phyloP scores from a whole-genome alignment of 2,797 vertebrate species.

The Alcedo quadribrachys region DNA sequence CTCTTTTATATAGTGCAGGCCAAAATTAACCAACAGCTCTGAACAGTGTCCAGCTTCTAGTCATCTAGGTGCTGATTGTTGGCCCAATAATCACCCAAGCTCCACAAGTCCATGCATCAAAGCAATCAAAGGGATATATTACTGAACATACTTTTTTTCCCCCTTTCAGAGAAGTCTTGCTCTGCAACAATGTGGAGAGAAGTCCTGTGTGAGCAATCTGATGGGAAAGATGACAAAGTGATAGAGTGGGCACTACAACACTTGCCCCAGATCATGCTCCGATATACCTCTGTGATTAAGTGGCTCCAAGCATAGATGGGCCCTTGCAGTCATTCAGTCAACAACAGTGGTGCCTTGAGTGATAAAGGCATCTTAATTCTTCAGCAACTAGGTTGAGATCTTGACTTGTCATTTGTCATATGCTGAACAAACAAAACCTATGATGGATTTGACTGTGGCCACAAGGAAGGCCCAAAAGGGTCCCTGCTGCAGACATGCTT shows the following conservation, averaged over 20 bases:
- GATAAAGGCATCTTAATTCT: background rate
- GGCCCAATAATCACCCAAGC: background rate
- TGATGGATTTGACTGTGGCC: background rate
- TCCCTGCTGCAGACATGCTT: background rate
- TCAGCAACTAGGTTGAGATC: background rate
- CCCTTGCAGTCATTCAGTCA: background rate
- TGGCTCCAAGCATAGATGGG: background rate
- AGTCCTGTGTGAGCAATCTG: background rate
- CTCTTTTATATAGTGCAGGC: background rate
- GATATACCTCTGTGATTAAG: background rate
- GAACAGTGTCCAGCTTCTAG: background rate
- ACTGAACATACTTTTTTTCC: background rate
- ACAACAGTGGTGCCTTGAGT: background rate
- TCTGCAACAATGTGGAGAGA: background rate
- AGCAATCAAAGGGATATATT: background rate
- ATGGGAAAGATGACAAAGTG: background rate
- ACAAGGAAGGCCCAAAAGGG: background rate
- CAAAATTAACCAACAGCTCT: background rate
- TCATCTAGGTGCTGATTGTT: background rate
- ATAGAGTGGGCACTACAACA: background rate
- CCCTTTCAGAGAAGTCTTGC: background rate
- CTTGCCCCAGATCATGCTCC: background rate
- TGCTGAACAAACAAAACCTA: background rate
- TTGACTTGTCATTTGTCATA: background rate
- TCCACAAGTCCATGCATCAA: background rate